Evolutionary conservation across 2,888 invertebrate genomes (phyloP).

Genomic region (Plagiodera versicolora): DNA sequence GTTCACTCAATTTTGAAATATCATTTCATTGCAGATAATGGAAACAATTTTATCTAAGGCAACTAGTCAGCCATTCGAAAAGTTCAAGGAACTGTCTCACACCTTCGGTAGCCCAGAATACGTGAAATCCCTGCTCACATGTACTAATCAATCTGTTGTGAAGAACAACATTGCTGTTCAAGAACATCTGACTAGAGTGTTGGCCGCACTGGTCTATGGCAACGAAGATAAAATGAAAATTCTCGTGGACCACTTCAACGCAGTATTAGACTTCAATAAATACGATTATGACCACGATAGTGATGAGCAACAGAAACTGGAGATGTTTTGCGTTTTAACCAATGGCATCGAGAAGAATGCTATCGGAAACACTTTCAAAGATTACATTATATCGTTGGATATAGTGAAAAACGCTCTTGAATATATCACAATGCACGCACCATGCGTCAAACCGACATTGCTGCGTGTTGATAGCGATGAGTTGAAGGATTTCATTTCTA

Average conservation of each 20-base stretch:
- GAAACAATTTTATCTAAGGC: conserved; percentile 92
- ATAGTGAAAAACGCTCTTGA: conserved; percentile 79
- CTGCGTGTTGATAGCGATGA: conserved; percentile 89
- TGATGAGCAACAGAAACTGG: conserved; percentile 85
- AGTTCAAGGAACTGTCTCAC: conserved; percentile 82
- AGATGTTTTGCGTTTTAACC: conserved; percentile 89
- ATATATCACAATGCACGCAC: conserved; percentile 84
- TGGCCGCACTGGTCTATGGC: conserved; percentile 95
- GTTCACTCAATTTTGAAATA: neutral
- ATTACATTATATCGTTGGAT: conserved; percentile 83
- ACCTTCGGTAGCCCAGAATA: conserved; percentile 91
- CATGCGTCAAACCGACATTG: conserved; percentile 87
- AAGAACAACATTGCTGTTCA: conserved; percentile 76
- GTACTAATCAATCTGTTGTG: conserved; percentile 74
- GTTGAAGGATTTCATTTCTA: conserved; percentile 93
- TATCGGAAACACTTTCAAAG: conserved; percentile 90
- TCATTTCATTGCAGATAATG: conserved; percentile 70
- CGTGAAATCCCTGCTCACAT: conserved; percentile 78
- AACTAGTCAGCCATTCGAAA: conserved; percentile 79
- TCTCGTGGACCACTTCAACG: conserved; percentile 87
- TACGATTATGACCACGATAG: conserved; percentile 81
- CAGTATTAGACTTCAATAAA: conserved; percentile 78
- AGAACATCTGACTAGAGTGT: conserved; percentile 82
- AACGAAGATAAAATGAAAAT: conserved; percentile 92
- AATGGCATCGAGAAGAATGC: conserved; percentile 90